Percentiles rank a stretch among this genome's conserved stretches.
These are phyloP conservation scores for Sciurus niger DNA, from an alignment of 2,113 vertebrate species.

Conservation along the genomic window DNA sequence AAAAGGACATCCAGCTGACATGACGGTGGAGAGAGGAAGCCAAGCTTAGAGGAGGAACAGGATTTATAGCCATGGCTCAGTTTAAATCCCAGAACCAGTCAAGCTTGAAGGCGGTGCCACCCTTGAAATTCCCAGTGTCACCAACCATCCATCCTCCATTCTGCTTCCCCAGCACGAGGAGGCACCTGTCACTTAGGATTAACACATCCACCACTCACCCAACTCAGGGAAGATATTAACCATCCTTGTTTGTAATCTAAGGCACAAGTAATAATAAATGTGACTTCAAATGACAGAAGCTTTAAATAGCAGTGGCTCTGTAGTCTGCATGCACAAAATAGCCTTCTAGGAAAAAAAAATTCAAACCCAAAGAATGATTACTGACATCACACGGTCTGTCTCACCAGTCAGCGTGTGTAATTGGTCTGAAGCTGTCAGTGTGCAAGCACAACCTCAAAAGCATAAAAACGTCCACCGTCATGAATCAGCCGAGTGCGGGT, in stretches of 20 bases:
- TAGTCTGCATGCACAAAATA: too few relatives aligned
- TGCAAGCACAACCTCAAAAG: background rate
- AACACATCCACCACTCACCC: background rate
- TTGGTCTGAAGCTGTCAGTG: background rate
- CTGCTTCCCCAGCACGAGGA: background rate
- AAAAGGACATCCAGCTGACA: background rate
- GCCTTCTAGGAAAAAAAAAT: too few relatives aligned
- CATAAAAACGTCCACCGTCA: background rate
- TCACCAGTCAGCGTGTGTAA: background rate
- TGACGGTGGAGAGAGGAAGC: background rate
- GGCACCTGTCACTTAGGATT: background rate
- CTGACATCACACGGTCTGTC: background rate
- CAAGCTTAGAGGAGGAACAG: background rate
- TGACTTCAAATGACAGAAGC: background rate
- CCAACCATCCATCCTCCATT: background rate
- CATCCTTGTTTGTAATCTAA: background rate
- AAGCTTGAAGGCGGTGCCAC: background rate
- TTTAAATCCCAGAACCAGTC: background rate
- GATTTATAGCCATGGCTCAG: background rate
- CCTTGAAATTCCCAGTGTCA: too few relatives aligned
- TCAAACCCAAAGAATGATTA: too few relatives aligned
- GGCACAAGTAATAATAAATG: background rate
- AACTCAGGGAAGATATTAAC: background rate
- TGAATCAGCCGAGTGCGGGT: background rate
- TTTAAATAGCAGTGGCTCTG: too few relatives aligned